These are phyloP conservation scores for Spodoptera frugiperda DNA, from an alignment of 1,140 invertebrate genomes.

Conservation along the genomic window DNA sequence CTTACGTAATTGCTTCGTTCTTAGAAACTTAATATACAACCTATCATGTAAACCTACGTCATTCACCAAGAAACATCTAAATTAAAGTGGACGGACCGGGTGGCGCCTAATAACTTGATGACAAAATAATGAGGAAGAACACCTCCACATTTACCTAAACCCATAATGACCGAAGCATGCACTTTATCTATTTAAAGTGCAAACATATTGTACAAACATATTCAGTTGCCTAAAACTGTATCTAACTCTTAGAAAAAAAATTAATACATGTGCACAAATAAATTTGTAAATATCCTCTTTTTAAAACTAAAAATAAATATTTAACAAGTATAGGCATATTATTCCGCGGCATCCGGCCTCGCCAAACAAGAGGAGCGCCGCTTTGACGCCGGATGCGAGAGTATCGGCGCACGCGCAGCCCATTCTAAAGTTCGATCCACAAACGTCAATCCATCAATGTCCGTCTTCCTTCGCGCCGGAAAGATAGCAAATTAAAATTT, in stretches of 20 bases:
- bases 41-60: conserved; percentile 4
- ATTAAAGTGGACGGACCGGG: not conserved
- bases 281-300: conserved; percentile 4
- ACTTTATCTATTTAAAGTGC: too few species aligned
- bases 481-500: conserved; percentile 41
- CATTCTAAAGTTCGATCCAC: conserved; percentile 48
- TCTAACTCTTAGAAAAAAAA: not conserved
- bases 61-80: conserved; percentile 1
- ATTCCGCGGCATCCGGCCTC: conserved; percentile 53
- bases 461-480: conserved; percentile 39
- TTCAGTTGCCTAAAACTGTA: too few species aligned
- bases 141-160: too few species aligned
- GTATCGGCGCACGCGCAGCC: conserved; percentile 46
- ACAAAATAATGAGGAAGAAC: too few species aligned
- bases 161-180: too few species aligned
- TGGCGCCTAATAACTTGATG: not conserved
- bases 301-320: conserved; percentile 45
- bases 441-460: conserved; percentile 57
- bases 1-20: not conserved
- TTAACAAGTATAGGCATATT: conserved; percentile 41
- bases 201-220: too few species aligned
- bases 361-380: conserved; percentile 46
- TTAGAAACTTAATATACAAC: conserved; percentile 2
- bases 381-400: conserved; percentile 50
- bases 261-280: conserved; percentile 4